Evolutionary conservation across 2,797 vertebrate genomes (phyloP).

Genomic region (Coranthus polyacanthus): DNA sequence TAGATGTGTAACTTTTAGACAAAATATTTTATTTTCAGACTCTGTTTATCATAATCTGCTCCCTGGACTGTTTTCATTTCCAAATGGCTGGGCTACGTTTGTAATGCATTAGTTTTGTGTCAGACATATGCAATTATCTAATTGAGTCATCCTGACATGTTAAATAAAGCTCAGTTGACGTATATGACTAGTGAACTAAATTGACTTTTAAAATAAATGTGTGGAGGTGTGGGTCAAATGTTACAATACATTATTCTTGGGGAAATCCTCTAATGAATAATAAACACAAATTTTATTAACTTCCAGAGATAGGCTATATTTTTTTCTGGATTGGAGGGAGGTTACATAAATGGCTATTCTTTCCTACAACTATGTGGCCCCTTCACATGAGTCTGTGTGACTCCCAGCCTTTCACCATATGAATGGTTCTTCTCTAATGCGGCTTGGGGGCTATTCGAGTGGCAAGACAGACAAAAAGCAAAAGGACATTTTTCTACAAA

Average conservation of each 20-base stretch:
- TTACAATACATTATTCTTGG: constrained; percentile 23
- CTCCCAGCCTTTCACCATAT: constrained; percentile 78
- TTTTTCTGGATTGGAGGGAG: constrained; percentile 39
- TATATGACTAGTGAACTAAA: constrained; percentile 47
- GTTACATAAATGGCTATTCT: constrained; percentile 72
- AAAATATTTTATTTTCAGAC: constrained; percentile 41
- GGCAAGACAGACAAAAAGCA: constrained; percentile 73
- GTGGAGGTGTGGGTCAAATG: constrained; percentile 49
- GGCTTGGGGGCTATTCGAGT: constrained; percentile 78
- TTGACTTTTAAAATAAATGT: constrained; percentile 51
- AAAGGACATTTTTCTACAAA: constrained; percentile 75
- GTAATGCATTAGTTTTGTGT: constrained; percentile 49
- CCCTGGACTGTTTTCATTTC: constrained; percentile 26
- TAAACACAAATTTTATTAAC: constrained; percentile 44
- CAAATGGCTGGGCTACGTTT: constrained; percentile 29
- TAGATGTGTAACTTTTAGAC: constrained; percentile 42
- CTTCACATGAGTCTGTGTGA: constrained; percentile 75
- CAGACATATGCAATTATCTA: constrained; percentile 62
- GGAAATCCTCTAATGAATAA: background rate
- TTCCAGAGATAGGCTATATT: constrained; percentile 33
- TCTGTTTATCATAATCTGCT: constrained; percentile 21
- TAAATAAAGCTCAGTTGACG: constrained; percentile 61
- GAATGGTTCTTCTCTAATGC: constrained; percentile 75
- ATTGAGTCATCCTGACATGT: constrained; percentile 64
- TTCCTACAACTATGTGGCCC: constrained; percentile 59